Evolutionary conservation across 2,888 invertebrate genomes (phyloP).

Genomic region (Melikaiella ostensackeni): DNA sequence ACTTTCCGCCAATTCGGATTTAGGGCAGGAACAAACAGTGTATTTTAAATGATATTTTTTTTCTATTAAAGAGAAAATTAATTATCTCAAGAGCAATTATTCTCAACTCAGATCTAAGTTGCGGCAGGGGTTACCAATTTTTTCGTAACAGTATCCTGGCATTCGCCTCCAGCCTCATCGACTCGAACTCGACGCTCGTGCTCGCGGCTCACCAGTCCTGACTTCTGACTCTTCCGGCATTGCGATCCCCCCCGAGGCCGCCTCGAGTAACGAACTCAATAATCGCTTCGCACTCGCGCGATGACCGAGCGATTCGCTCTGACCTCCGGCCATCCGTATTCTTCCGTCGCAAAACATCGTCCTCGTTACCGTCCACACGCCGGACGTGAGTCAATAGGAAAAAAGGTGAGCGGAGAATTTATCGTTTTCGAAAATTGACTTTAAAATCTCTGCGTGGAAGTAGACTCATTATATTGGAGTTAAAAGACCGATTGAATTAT

Average conservation of each 20-base stretch:
- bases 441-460: not conserved
- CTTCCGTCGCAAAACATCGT: constrained; percentile 63
- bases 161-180: constrained; percentile 29
- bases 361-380: constrained; percentile 59
- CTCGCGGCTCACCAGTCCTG: constrained; percentile 44
- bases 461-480: not conserved
- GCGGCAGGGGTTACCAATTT: constrained; percentile 7
- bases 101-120: not conserved
- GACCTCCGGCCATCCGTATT: constrained; percentile 65
- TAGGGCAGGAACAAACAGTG: too few relatives aligned
- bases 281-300: constrained; percentile 61
- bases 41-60: too few relatives aligned
- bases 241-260: constrained; percentile 55
- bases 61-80: not conserved
- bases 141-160: not conserved
- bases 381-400: constrained; percentile 46
- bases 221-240: constrained; percentile 62
- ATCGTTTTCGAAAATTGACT: constrained; percentile 23
- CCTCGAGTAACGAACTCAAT: constrained; percentile 64
- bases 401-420: constrained; percentile 35
- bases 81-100: not conserved
- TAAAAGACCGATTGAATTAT: not conserved
- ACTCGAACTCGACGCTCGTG: constrained; percentile 36
- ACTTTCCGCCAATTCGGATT: too few relatives aligned
- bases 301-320: constrained; percentile 62